phyloP scores from a whole-genome alignment of 2,888 invertebrate genomes.

The Ochlodes sylvanus region DNA sequence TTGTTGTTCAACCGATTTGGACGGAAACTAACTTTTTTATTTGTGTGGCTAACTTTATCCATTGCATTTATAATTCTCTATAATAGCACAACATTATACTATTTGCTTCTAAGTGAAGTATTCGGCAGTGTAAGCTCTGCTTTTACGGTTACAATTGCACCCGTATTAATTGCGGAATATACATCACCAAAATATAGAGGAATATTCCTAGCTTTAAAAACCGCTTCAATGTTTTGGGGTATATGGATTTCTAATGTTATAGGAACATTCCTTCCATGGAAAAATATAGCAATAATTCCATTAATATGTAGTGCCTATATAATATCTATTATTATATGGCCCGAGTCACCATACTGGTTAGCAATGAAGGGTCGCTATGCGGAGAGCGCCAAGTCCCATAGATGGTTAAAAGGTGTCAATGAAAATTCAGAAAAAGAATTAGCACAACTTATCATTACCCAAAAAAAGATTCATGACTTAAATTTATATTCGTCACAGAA shows the following conservation, averaged over 20 bases:
- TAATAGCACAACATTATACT: constrained; percentile 52
- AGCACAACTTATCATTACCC: constrained; percentile 24
- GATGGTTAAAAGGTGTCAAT: constrained; percentile 53
- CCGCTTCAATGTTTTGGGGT: constrained; percentile 60
- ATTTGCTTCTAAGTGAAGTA: constrained; percentile 55
- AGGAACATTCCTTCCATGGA: constrained; percentile 61
- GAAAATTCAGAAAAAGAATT: constrained; percentile 53
- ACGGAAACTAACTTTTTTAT: constrained; percentile 46
- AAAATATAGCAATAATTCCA: constrained; percentile 53
- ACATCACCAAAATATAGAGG: constrained; percentile 59
- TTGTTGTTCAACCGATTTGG: constrained; percentile 48
- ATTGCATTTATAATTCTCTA: constrained; percentile 56
- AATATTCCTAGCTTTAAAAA: constrained; percentile 58
- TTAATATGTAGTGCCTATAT: constrained; percentile 48
- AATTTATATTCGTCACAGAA: not conserved
- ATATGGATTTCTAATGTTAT: constrained; percentile 62
- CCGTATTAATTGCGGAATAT: constrained; percentile 59
- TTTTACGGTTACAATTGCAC: constrained; percentile 55
- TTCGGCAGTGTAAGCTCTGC: constrained; percentile 56
- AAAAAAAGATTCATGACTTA: constrained; percentile 6
- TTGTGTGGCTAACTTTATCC: constrained; percentile 43
- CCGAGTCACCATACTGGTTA: constrained; percentile 59
- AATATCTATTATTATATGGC: constrained; percentile 49
- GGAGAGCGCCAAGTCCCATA: constrained; percentile 49
- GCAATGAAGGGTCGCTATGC: constrained; percentile 51